Evolutionary conservation across 1,140 invertebrate genomes (phyloP).

Genomic region (Oreohelix idahoensis): DNA sequence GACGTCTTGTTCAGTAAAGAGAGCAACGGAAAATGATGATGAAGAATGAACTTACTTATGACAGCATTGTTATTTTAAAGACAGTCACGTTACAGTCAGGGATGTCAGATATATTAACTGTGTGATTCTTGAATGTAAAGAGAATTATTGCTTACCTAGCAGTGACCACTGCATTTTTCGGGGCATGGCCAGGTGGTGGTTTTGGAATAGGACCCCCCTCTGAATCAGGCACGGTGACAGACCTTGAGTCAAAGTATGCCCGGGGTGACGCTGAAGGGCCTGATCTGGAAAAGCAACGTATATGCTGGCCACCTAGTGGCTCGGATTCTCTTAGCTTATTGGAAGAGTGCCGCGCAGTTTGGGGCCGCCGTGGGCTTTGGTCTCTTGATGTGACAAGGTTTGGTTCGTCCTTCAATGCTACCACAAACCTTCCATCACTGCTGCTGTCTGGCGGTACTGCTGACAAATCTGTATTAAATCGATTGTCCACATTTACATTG

Average conservation of each 20-base stretch:
- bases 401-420: slow-evolving; percentile 35
- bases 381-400: slow-evolving; percentile 23
- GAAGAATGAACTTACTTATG: too few species aligned
- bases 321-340: slow-evolving; percentile 10
- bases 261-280: slow-evolving; percentile 14
- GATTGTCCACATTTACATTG: slow-evolving; percentile 41
- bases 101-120: too few species aligned
- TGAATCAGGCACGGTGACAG: slow-evolving; percentile 11
- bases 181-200: slow-evolving; percentile 56
- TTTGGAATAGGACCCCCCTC: slow-evolving; percentile 45
- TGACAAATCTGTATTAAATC: slow-evolving; percentile 20
- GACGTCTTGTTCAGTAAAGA: too few species aligned
- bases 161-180: slow-evolving; percentile 54
- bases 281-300: slow-evolving; percentile 31
- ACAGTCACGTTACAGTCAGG: too few species aligned
- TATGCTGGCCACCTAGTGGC: slow-evolving; percentile 10
- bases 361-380: slow-evolving; percentile 25
- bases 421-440: slow-evolving; percentile 23
- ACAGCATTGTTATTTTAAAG: too few species aligned
- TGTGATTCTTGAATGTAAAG: neutral
- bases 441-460: neutral
- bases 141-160: slow-evolving; percentile 51
- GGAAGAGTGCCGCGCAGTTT: slow-evolving; percentile 5
- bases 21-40: too few species aligned
- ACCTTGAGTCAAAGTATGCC: slow-evolving; percentile 12